These are phyloP conservation scores for Larimichthys crocea DNA, from an alignment of 2,113 vertebrate species.

Conservation along the genomic window DNA sequence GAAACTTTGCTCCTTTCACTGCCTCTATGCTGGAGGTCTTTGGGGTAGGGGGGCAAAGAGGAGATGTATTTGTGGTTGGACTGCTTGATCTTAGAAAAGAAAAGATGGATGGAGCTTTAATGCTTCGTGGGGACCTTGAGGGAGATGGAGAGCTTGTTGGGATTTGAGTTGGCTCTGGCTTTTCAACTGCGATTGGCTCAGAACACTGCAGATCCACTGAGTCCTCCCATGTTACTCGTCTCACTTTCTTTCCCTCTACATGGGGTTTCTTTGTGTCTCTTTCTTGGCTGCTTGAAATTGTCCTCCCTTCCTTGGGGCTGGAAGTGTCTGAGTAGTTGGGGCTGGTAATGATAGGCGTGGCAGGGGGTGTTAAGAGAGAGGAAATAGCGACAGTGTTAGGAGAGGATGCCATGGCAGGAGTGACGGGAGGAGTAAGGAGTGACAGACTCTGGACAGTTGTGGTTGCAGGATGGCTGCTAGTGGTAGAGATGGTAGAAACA, in stretches of 20 bases:
- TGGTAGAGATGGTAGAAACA: background rate
- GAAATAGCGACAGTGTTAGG: constrained; percentile 21
- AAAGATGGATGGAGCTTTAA: constrained; percentile 66
- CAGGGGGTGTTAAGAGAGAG: constrained; percentile 62
- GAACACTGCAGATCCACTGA: constrained; percentile 52
- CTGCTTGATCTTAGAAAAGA: constrained; percentile 68
- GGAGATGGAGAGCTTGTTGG: constrained; percentile 43
- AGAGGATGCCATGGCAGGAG: constrained; percentile 9
- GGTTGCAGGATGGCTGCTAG: constrained; percentile 1
- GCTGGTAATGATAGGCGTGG: constrained; percentile 57
- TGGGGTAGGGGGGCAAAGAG: constrained; percentile 13
- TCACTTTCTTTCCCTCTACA: constrained; percentile 58
- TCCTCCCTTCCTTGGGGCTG: constrained; percentile 37
- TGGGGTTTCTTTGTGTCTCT: constrained; percentile 54
- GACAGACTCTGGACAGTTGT: constrained; percentile 17
- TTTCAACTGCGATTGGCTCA: constrained; percentile 33
- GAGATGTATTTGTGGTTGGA: constrained; percentile 33
- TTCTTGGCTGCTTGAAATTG: constrained; percentile 59
- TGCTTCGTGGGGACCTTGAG: constrained; percentile 35
- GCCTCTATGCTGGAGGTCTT: constrained; percentile 50
- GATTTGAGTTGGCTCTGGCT: constrained; percentile 19
- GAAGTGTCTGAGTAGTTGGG: constrained; percentile 37
- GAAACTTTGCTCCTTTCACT: constrained; percentile 55
- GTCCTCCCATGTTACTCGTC: constrained; percentile 71
- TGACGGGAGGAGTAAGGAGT: constrained; percentile 17